Conservation (phyloP, 2,888 invertebrate species). For the Therioaphis trifolii region DNA sequence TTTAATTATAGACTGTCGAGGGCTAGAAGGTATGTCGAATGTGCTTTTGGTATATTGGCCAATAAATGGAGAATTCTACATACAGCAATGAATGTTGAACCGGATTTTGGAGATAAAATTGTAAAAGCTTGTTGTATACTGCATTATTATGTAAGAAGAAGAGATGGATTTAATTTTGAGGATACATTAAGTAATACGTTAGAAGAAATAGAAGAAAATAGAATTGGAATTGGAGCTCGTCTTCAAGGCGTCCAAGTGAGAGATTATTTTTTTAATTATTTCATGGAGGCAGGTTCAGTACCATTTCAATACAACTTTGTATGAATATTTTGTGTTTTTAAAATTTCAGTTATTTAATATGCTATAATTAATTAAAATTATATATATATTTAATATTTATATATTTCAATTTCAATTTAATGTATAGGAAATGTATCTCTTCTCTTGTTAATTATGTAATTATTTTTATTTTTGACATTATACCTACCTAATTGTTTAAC, state of each 20-base stretch:
- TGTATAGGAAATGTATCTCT: no score
- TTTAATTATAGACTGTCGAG: no score
- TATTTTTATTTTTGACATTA: no score
- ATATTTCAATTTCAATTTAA: no score
- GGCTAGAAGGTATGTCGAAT: no score
- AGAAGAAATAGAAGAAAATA: neutral
- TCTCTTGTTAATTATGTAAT: no score
- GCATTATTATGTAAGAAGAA: conserved; percentile 14
- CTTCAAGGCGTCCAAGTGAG: no score
- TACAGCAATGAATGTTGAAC: conserved; percentile 3
- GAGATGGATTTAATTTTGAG: neutral
- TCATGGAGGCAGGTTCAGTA: neutral
- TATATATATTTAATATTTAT: no score
- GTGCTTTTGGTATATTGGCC: conserved; percentile 14
- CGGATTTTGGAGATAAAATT: neutral
- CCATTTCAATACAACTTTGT: neutral
- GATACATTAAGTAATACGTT: neutral
- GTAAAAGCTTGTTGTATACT: conserved; percentile 18
- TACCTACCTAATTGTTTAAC: no score
- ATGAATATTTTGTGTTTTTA: neutral
- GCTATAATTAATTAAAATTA: no score
- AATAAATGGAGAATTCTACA: conserved; percentile 25
- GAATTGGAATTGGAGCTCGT: neutral
- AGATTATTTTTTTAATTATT: neutral
- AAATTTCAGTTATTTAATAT: no score